Base-by-base conservation (phyloP, 2,888 invertebrate genomes). In the Scrobipalpa costella region DNA sequence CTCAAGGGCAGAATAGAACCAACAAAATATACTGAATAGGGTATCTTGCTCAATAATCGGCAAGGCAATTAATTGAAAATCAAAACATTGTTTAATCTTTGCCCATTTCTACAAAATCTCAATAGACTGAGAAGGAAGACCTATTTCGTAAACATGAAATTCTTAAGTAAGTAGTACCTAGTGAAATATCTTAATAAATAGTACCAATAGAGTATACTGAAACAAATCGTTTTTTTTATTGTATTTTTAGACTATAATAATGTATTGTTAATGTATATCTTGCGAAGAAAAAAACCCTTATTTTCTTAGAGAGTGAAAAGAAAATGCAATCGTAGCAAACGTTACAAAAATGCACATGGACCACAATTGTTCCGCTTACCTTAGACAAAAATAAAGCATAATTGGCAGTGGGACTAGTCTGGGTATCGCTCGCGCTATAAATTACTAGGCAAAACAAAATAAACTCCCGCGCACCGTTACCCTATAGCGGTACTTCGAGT, bases 391-490 rank as follows among this genome's bases (percentile, higher is more conserved):
- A 70, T 69, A 69, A 70, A 69, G 67, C 64, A 69, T 71, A 72
- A 72, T 70, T 73, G 68, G 66, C 55, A 49, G 38, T 57, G 67
- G 67, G 70, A 69, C 65, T 64, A 62, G 70, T 66, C 67, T 66
- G 66, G 64, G 70, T 67, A 67, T 68, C 71, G 73, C 72, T 76
- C 76, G 74, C 73, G 74, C 73, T 67, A 73, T 77, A 78, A 77
- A 80, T 81, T 78, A 78, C 79, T 78, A 79, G 76, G 73, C 73
- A 75, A 82, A 80, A 81, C 73, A 79, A 74, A 79, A 68, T 72
- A 81, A 76, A 78, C 73, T 70, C 68, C 65, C 59, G 62, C 58
- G 69, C 73, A 83, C 90, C 88, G 90, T 89, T 90, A 85, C 61
- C 55, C 62, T 1, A n/a, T 63, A 57, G 62, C 55, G 55, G 71